phyloP scores from a whole-genome alignment of 2,888 invertebrate genomes.

The Liposcelis brunnea region DNA sequence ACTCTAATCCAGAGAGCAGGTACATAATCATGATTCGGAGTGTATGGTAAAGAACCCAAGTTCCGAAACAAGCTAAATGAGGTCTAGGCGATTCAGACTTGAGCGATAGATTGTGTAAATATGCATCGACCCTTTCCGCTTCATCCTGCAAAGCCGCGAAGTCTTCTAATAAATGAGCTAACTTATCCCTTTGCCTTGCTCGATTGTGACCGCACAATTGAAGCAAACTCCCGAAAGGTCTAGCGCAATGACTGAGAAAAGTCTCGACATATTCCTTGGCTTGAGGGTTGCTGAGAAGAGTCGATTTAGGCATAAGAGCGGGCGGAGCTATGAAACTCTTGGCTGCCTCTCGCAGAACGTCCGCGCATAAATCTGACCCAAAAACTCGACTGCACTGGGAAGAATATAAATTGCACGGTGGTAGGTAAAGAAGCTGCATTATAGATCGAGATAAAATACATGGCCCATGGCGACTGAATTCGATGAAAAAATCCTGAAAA shows the following conservation, averaged over 20 bases:
- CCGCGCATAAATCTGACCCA: constrained; percentile 46
- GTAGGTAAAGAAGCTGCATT: constrained; percentile 63
- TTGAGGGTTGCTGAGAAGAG: constrained; percentile 46
- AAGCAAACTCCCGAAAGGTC: constrained; percentile 70
- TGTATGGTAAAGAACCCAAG: constrained; percentile 92
- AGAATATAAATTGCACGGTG: constrained; percentile 24
- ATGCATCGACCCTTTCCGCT: constrained; percentile 82
- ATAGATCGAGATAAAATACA: constrained; percentile 86
- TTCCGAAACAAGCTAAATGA: constrained; percentile 73
- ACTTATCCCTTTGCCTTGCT: constrained; percentile 85
- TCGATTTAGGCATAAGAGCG: constrained; percentile 56
- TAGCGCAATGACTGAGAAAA: constrained; percentile 70
- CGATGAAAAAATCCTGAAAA: constrained; percentile 75
- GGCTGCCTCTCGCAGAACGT: constrained; percentile 72
- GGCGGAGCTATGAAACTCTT: constrained; percentile 81
- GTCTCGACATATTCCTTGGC: constrained; percentile 77
- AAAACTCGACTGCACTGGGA: constrained; percentile 31
- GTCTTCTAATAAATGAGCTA: constrained; percentile 77
- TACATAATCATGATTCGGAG: constrained; percentile 85
- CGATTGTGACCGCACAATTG: constrained; percentile 89
- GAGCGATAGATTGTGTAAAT: constrained; percentile 48
- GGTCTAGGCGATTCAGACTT: constrained; percentile 50
- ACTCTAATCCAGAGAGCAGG: constrained; percentile 81
- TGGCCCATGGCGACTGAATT: constrained; percentile 74
- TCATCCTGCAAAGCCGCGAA: constrained; percentile 84